A percentile compares a stretch with the other conserved stretches of the same genome.
These are phyloP conservation scores for Equus quagga DNA, from an alignment of 2,113 vertebrate genomes.

Conservation along the genomic window DNA sequence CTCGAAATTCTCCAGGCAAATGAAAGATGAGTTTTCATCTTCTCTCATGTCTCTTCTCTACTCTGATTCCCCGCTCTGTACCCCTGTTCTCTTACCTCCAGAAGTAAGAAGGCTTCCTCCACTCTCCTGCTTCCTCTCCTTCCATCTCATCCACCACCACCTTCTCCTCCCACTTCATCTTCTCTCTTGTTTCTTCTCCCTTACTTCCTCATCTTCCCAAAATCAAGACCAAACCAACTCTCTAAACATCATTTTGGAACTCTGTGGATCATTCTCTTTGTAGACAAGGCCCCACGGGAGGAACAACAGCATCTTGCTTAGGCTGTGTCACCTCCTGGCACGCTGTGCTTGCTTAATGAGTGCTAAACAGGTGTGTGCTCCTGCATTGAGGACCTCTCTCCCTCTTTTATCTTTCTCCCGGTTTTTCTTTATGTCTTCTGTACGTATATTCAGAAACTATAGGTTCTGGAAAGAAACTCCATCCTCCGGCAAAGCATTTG, in stretches of 20 bases:
- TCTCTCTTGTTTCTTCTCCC: not conserved
- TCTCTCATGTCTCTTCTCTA: not conserved
- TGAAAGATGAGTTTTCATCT: not conserved
- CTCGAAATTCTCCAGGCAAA: not conserved
- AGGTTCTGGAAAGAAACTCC: not conserved
- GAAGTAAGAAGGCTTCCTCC: not conserved
- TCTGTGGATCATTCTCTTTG: slow-evolving; percentile 26
- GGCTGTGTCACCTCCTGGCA: not conserved
- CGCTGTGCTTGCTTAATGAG: not conserved
- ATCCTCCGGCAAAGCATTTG: not conserved
- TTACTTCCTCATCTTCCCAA: not conserved
- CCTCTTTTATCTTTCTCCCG: not conserved
- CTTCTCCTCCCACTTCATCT: not conserved
- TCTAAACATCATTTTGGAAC: slow-evolving; percentile 39
- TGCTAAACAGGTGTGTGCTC: slow-evolving; percentile 32
- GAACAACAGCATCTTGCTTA: not conserved
- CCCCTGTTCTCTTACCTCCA: not conserved
- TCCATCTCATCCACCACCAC: not conserved
- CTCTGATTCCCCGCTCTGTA: not conserved
- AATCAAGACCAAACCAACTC: not conserved
- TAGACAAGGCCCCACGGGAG: not conserved
- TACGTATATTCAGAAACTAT: slow-evolving; percentile 30
- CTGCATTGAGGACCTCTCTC: not conserved
- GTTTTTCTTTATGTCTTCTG: slow-evolving; percentile 8
- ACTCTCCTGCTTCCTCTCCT: not conserved